Evolutionary conservation across 2,888 invertebrate genomes (phyloP).

Genomic region (Julus scandinavius): DNA sequence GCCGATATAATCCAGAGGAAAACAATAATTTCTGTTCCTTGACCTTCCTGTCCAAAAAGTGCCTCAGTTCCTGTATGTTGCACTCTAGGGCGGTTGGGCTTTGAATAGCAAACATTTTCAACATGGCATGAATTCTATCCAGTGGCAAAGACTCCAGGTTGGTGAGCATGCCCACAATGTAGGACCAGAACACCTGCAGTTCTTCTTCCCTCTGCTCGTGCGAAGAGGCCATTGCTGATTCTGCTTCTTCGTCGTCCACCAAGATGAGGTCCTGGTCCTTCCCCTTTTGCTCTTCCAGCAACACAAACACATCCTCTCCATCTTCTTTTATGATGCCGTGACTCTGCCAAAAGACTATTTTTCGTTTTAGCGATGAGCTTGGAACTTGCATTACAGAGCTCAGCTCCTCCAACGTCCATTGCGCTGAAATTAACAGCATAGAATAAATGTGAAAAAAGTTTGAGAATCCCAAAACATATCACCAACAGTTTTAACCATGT

Average conservation of each 20-base stretch:
- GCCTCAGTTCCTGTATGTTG: constrained; percentile 84
- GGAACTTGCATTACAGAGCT: constrained; percentile 89
- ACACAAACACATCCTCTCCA: constrained; percentile 64
- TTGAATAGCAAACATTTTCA: constrained; percentile 96
- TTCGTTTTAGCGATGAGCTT: constrained; percentile 82
- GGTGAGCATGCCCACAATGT: constrained; percentile 96
- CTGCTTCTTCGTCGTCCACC: constrained; percentile 85
- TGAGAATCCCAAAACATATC: neutral
- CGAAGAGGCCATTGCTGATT: constrained; percentile 94
- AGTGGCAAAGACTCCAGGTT: constrained; percentile 91
- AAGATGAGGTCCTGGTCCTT: constrained; percentile 65
- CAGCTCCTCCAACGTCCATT: constrained; percentile 88
- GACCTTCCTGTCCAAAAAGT: constrained; percentile 92
- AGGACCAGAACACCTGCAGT: constrained; percentile 94
- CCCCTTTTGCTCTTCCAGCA: constrained; percentile 65
- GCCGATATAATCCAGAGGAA: constrained; percentile 86
- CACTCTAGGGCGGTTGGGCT: constrained; percentile 88
- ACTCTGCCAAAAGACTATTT: constrained; percentile 94
- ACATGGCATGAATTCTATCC: constrained; percentile 94
- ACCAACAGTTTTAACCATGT: no score
- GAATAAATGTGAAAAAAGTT: neutral
- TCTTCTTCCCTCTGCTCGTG: constrained; percentile 95
- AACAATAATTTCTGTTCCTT: constrained; percentile 87
- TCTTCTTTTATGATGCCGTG: constrained; percentile 71
- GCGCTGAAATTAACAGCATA: constrained; percentile 67